Evolutionary conservation across 2,797 vertebrate species (phyloP).

Genomic region (Ptychobarbus kaznakovi): DNA sequence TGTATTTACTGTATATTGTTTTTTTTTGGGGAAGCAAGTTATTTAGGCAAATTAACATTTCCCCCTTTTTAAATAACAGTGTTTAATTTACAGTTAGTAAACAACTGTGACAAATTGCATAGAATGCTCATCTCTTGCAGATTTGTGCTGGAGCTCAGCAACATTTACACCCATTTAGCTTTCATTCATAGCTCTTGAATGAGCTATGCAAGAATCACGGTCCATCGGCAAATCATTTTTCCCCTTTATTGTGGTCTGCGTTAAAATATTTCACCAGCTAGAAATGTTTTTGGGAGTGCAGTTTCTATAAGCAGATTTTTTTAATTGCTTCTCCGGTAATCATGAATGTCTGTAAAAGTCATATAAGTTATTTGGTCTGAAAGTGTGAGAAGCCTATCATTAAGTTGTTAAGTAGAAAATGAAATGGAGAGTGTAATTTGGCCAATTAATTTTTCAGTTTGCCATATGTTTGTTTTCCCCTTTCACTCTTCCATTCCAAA

Average conservation of each 20-base stretch:
- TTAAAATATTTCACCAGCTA: not conserved
- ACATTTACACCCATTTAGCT: not conserved
- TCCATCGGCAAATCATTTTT: not conserved
- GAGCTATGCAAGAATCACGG: not conserved
- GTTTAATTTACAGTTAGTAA: not conserved
- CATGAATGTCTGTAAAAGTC: not conserved
- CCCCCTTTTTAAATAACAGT: not conserved
- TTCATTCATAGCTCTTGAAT: not conserved
- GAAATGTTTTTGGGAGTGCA: not conserved
- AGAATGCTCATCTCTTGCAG: not conserved
- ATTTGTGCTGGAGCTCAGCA: not conserved
- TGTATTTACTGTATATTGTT: not conserved
- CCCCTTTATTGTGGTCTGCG: not conserved
- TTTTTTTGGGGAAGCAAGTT: not conserved
- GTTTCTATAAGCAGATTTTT: not conserved
- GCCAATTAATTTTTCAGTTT: constrained; percentile 9
- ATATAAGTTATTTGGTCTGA: not conserved
- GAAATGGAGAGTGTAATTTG: not conserved
- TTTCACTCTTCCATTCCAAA: constrained; percentile 5
- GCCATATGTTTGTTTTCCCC: constrained; percentile 19
- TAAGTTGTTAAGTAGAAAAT: not conserved
- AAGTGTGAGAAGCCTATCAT: not conserved
- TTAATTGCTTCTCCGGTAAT: not conserved
- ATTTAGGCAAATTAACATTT: not conserved
- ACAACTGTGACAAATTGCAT: not conserved